A percentile compares a stretch with the other conserved stretches of the same genome.
These are phyloP conservation scores for Zonitis immaculata DNA, from an alignment of 2,888 invertebrate genomes.

Conservation along the genomic window DNA sequence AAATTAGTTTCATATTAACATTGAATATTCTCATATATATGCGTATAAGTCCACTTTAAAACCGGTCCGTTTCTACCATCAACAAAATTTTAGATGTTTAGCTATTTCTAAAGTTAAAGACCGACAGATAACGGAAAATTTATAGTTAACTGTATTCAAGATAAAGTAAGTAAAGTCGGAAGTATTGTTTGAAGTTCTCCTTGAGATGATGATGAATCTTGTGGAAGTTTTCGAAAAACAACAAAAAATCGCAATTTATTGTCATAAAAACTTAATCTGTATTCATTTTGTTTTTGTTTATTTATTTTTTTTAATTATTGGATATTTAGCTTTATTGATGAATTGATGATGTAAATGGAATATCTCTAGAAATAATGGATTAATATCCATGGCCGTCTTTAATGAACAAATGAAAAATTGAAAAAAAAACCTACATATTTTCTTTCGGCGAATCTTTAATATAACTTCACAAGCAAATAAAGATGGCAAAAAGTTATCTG, in stretches of 20 bases:
- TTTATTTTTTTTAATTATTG: background rate
- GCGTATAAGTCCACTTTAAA: no score
- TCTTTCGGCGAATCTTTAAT: no score
- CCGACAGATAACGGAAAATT: conserved; percentile 15
- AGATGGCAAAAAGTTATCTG: no score
- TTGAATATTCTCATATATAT: no score
- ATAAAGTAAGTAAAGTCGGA: conserved; percentile 15
- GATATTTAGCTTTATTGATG: no score
- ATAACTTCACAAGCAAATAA: no score
- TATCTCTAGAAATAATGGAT: no score
- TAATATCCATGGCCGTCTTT: no score
- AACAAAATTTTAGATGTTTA: conserved; percentile 16
- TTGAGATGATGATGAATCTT: conserved; percentile 2
- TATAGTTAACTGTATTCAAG: conserved; percentile 17
- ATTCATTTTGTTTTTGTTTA: background rate
- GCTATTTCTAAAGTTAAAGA: conserved; percentile 16
- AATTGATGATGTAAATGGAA: no score
- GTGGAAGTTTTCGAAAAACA: background rate
- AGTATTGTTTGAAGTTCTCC: conserved; percentile 16
- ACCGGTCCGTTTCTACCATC: background rate
- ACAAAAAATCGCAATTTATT: background rate
- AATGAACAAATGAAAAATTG: no score
- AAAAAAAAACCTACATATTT: no score
- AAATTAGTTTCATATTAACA: no score
- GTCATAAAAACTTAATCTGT: background rate